phyloP scores from a whole-genome alignment of 2,113 vertebrate species.

The Gobius niger region DNA sequence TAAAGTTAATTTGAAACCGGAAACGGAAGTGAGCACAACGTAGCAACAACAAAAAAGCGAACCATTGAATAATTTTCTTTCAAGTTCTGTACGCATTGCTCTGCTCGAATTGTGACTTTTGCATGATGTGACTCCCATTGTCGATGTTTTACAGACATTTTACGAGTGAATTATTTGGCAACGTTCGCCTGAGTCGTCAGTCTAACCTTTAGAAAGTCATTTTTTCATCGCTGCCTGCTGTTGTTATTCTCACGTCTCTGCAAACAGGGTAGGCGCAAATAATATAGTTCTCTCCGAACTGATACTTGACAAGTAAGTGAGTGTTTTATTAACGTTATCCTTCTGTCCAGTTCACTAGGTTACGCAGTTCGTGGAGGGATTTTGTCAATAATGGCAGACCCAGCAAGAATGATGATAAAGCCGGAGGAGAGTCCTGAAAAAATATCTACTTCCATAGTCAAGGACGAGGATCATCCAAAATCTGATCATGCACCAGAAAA shows the following conservation, averaged over 20 bases:
- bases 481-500: slow-evolving; percentile 22
- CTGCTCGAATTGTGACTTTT: neutral
- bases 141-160: neutral
- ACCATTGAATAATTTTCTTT: neutral
- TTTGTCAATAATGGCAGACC: slow-evolving; percentile 71
- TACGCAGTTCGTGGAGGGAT: neutral
- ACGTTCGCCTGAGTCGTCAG: neutral
- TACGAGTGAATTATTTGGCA: neutral
- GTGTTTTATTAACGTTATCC: too few species aligned
- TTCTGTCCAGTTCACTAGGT: too few species aligned
- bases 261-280: neutral
- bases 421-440: slow-evolving; percentile 6
- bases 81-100: neutral
- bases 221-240: neutral
- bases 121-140: neutral
- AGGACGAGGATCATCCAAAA: slow-evolving; percentile 41
- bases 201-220: neutral
- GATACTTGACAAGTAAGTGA: too few species aligned
- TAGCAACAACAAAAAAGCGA: neutral
- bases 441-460: slow-evolving; percentile 4
- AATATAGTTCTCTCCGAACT: neutral
- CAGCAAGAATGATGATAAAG: slow-evolving; percentile 69
- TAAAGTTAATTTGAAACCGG: slow-evolving; percentile 60
- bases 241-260: neutral
- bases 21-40: slow-evolving; percentile 47